phyloP scores from a whole-genome alignment of 1,140 invertebrate genomes.

The Papilio aristodemus region DNA sequence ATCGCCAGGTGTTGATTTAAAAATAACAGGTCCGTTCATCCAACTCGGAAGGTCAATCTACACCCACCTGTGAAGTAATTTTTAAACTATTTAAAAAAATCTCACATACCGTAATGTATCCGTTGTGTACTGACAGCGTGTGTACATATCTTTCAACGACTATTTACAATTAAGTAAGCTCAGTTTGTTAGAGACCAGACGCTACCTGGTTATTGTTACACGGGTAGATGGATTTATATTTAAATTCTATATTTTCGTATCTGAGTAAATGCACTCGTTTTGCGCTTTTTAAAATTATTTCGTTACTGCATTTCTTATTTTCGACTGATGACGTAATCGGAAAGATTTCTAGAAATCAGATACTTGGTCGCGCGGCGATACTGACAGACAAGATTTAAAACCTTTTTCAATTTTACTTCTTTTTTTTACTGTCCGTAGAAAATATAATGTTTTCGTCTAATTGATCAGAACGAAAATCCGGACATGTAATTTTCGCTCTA shows the following conservation, averaged over 20 bases:
- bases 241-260: background rate
- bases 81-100: constrained; percentile 46
- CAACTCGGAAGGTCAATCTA: constrained; percentile 52
- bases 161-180: constrained; percentile 64
- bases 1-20: constrained; percentile 62
- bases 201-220: constrained; percentile 26
- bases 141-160: constrained; percentile 65
- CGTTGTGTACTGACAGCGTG: constrained; percentile 45
- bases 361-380: too few species aligned
- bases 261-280: background rate
- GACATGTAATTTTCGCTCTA: too few species aligned
- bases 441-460: too few species aligned
- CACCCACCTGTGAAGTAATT: constrained; percentile 45
- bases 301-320: background rate
- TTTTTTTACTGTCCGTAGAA: too few species aligned
- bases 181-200: constrained; percentile 47
- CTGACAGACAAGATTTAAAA: too few species aligned
- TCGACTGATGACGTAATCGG: background rate
- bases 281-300: too few species aligned
- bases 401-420: too few species aligned
- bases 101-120: constrained; percentile 37
- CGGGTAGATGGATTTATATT: constrained; percentile 1
- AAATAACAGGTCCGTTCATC: constrained; percentile 71
- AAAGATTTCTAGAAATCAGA: background rate
- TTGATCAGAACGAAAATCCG: too few species aligned